These are phyloP conservation scores for Tachina lurida DNA, from an alignment of 2,888 invertebrate genomes.

Conservation along the genomic window DNA sequence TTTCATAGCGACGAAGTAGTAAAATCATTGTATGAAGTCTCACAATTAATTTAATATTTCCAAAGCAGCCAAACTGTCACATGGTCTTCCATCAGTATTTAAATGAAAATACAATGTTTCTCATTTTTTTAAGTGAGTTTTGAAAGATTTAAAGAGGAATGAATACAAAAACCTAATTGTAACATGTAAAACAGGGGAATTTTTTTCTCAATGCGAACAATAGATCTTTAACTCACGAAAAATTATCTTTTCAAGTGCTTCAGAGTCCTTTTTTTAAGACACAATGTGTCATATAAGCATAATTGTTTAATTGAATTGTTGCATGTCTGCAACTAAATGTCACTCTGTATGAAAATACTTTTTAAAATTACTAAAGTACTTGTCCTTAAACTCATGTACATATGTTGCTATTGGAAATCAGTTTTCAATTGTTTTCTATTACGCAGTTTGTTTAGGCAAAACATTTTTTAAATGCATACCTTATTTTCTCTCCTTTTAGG, in stretches of 20 bases:
- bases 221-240: conserved; percentile 25
- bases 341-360: neutral
- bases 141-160: neutral
- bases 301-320: conserved; percentile 65
- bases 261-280: conserved; percentile 12
- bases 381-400: neutral
- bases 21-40: conserved; percentile 11
- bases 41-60: conserved; percentile 55
- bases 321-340: conserved; percentile 4
- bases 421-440: conserved; percentile 63
- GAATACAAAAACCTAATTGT: conserved; percentile 9
- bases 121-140: conserved; percentile 21
- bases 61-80: conserved; percentile 58
- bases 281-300: conserved; percentile 54
- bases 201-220: conserved; percentile 36
- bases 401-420: conserved; percentile 57
- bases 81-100: conserved; percentile 53
- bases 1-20: neutral
- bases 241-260: conserved; percentile 61
- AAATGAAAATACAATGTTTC: conserved; percentile 28
- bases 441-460: conserved; percentile 67
- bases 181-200: conserved; percentile 38
- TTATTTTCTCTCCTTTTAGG: conserved; percentile 29
- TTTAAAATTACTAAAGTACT: conserved; percentile 3
- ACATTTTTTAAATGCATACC: conserved; percentile 35